Evolutionary conservation across 2,797 vertebrate species (phyloP), one percentile per base, ranked within the genome.

Genomic region (Anabas testudineus): DNA sequence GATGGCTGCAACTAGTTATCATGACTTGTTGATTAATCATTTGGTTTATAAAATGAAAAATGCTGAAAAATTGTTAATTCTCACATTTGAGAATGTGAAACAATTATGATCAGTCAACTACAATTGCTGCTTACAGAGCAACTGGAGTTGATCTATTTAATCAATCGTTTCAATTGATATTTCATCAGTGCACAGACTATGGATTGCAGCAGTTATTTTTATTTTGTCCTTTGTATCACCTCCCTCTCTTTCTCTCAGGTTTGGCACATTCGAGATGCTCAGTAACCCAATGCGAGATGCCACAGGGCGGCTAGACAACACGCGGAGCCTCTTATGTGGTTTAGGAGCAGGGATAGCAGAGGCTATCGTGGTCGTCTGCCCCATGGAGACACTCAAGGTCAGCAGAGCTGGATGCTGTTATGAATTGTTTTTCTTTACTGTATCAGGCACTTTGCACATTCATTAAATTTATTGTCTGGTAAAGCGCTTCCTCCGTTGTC

Each of bases 371-470:
- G 87, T 95, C 0, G 94, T 95, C 46, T 95, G 95, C 68, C 94
- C 94, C 28, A 94, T 95, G 94, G 94, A 96, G 80, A 96, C 94
- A 0, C 86, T 95, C 2, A 95, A 95, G 92, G 94, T 94, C 19
- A 16, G 91, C 53, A 13, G 36, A 49, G 49, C 16, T 36, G 10
- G 41, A 5, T 15, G 7, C 15, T 9, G 1, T 42, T 5, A 10
- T n/a, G 10, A 10, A 3, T 42, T n/a, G n/a, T n/a, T n/a, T 65
- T 54, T 8, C 22, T 42, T 46, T 13, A 24, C 15, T 47, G 1
- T 15, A 3, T 3, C 4, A 58, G 49, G 49, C 7, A n/a, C 18
- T 28, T 39, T 7, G 0, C 24, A n/a, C 10, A n/a, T n/a, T n/a
- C n/a, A 5, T 15, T n/a, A 4, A 4, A 1, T 43, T 30, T 48